A percentile compares a stretch with the other conserved stretches of the same genome.
These are phyloP conservation scores for Anguilla anguilla DNA, from an alignment of 2,797 vertebrate species.

Conservation along the genomic window DNA sequence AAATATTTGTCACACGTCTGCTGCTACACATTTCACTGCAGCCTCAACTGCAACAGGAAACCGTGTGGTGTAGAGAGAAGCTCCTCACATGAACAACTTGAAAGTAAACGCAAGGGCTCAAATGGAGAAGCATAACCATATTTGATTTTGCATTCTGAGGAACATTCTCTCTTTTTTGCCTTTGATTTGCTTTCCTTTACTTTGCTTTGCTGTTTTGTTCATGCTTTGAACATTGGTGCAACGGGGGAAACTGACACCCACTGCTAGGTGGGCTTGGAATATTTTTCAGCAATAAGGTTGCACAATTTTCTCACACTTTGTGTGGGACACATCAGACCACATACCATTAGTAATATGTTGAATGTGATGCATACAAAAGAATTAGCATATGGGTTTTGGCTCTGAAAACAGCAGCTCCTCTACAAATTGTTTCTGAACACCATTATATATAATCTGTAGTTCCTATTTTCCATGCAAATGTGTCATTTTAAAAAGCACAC, in stretches of 20 bases:
- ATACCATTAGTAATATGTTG: constrained; percentile 11
- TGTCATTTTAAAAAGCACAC: not conserved
- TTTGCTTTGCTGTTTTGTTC: not conserved
- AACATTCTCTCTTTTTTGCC: not conserved
- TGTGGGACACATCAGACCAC: constrained; percentile 23
- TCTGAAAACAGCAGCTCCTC: not conserved
- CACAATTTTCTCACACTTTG: constrained; percentile 7
- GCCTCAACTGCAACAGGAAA: constrained; percentile 46
- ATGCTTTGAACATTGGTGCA: not conserved
- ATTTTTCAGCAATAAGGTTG: constrained; percentile 31
- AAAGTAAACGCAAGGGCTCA: constrained; percentile 19
- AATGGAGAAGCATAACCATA: constrained; percentile 22
- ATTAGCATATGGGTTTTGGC: not conserved
- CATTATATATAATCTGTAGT: not conserved
- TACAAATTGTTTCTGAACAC: not conserved
- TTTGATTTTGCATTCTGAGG: constrained; percentile 22
- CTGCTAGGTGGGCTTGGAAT: constrained; percentile 22
- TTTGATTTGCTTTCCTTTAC: not conserved
- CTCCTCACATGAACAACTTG: constrained; percentile 31
- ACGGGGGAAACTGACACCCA: constrained; percentile 20
- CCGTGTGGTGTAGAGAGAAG: constrained; percentile 38
- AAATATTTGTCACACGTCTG: constrained; percentile 39
- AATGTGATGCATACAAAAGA: not conserved
- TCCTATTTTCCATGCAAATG: not conserved
- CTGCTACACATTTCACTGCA: constrained; percentile 27